Conservation (phyloP, 2,113 vertebrate genomes). For the Apeltes quadracus region DNA sequence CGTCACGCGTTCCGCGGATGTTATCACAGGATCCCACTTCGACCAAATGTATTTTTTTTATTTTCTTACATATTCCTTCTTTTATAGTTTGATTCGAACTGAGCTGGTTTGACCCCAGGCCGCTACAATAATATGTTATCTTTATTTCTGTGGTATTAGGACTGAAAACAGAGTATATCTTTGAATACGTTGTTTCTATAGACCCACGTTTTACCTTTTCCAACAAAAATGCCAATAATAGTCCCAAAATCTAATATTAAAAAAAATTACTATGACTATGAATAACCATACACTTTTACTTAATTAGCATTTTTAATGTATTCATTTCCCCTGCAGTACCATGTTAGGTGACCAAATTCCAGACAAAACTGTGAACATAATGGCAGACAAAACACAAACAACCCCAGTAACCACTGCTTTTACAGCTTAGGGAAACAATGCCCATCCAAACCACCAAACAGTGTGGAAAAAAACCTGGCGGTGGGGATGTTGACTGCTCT, state of each 20-base stretch:
- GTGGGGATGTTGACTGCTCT: slow-evolving; percentile 11
- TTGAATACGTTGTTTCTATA: no score
- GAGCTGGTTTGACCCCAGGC: not conserved
- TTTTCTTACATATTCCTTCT: not conserved
- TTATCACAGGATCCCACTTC: not conserved
- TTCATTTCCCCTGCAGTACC: not conserved
- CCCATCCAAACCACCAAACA: slow-evolving; percentile 28
- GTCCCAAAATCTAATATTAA: not conserved
- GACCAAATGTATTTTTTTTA: not conserved
- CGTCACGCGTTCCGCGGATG: slow-evolving; percentile 18
- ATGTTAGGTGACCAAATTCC: not conserved
- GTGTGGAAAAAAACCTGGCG: slow-evolving; percentile 21
- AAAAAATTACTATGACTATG: not conserved
- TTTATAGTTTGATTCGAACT: not conserved
- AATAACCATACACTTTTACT: not conserved
- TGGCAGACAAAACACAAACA: not conserved
- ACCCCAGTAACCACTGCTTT: not conserved
- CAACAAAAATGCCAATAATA: not conserved
- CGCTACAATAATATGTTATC: not conserved
- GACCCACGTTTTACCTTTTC: not conserved
- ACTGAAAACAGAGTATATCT: not conserved
- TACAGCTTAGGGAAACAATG: slow-evolving; percentile 6
- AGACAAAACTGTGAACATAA: not conserved
- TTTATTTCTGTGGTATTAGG: not conserved
- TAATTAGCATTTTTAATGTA: not conserved